phyloP scores from a whole-genome alignment of 2,888 invertebrate genomes.

The Melanchra persicariae region DNA sequence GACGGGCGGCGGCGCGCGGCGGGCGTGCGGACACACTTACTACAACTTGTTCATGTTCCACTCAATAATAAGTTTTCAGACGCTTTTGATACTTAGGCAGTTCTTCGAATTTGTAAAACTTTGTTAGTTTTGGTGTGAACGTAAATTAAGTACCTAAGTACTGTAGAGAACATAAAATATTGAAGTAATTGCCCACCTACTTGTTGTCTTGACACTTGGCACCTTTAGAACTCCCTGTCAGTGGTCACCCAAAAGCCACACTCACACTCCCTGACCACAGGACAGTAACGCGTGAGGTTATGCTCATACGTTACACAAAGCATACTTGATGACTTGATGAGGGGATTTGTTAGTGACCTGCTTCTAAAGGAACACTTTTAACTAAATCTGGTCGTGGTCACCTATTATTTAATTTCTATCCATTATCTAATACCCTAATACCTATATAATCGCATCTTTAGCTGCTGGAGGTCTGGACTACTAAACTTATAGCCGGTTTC shows the following conservation, averaged over 20 bases:
- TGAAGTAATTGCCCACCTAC: neutral
- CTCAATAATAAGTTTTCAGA: conserved; percentile 21
- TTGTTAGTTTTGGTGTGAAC: neutral
- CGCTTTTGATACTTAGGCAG: neutral
- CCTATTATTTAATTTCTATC: no score
- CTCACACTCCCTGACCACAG: neutral
- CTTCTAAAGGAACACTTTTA: neutral
- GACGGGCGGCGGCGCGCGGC: no score
- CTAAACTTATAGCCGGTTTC: neutral
- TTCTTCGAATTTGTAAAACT: neutral
- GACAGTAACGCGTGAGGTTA: no score
- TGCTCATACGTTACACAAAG: neutral
- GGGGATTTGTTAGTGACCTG: neutral
- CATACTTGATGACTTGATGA: neutral
- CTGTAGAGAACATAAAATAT: neutral
- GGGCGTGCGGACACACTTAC: neutral
- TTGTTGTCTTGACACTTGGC: neutral
- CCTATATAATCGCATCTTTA: neutral
- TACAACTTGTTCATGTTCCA: neutral
- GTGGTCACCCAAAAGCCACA: no score
- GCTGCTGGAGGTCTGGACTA: neutral
- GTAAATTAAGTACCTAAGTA: neutral
- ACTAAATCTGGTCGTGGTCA: neutral
- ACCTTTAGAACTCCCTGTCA: neutral
- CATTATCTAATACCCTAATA: no score